A percentile compares a stretch with the other conserved stretches of the same genome.
phyloP scores from a whole-genome alignment of 2,797 vertebrate genomes.

The Tenualosa ilisha region DNA sequence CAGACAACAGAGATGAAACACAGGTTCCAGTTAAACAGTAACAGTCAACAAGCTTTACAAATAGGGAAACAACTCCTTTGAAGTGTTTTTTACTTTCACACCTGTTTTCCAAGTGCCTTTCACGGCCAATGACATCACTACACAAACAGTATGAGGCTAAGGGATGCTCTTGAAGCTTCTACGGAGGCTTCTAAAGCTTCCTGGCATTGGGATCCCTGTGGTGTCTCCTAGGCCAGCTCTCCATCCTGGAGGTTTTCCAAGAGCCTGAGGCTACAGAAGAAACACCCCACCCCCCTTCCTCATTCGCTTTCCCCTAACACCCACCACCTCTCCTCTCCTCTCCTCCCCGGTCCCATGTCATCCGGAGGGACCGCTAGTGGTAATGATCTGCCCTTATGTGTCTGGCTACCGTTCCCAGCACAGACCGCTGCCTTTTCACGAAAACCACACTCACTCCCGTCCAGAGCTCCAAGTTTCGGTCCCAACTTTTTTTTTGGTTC shows the following conservation, averaged over 20 bases:
- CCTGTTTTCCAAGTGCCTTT: slow-evolving; percentile 8
- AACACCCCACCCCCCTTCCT: neutral
- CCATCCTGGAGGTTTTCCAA: neutral
- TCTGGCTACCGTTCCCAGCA: neutral
- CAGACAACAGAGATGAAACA: neutral
- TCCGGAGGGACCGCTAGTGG: slow-evolving; percentile 15
- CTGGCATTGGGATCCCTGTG: neutral
- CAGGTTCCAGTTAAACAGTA: neutral
- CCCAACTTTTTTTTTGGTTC: neutral
- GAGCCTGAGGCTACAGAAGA: neutral
- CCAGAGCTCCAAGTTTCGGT: neutral
- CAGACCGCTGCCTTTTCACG: neutral
- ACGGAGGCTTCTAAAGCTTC: neutral
- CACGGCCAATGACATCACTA: neutral
- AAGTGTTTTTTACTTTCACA: slow-evolving; percentile 6
- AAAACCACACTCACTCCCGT: slow-evolving; percentile 3
- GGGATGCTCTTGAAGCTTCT: slow-evolving; percentile 1
- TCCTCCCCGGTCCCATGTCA: slow-evolving; percentile 17
- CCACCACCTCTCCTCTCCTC: neutral
- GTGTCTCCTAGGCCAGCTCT: neutral
- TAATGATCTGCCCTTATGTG: slow-evolving; percentile 23
- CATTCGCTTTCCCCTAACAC: neutral
- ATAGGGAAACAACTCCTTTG: neutral
- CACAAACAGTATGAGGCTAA: neutral
- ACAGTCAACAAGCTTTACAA: slow-evolving; percentile 14